Base-by-base conservation (phyloP, 1,140 invertebrate genomes). In the Trissolcus basalis region DNA sequence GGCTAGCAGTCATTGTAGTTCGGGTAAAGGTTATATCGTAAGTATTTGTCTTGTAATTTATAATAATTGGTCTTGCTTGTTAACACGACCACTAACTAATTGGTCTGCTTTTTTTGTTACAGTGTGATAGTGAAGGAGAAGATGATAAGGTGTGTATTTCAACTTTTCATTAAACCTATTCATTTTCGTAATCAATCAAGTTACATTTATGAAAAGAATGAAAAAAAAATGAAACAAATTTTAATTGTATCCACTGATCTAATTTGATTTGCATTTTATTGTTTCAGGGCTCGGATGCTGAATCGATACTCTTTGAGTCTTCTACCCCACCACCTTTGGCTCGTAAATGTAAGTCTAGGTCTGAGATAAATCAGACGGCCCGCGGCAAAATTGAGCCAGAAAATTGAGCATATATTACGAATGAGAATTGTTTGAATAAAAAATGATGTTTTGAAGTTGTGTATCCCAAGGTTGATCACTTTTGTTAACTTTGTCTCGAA, bases 71-170 rank as follows among this genome's bases (percentile, higher is more conserved):
- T 50, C 15, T 13, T 45, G 8, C 11, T 19, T 41, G 12, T 75
- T 35, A 35, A 15, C 6, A 54, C 51, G 27, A 50, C 47, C 47
- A 72, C 63, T 83, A 79, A 72, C 63, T 83, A 79, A 80, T 76
- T 8, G 2, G 2, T 12, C 43, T 7, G 39, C 33, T 85, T 89
- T 89, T 88, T 88, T 81, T 90, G 82, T 94, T 93, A 74, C 91
- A 95, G 94, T 95, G 94, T 95, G 94, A 95, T 94, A 95, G 93
- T 92, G 93, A 94, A 92, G 93, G 93, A 89, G 93, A 94, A 89
- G 93, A 94, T 87, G 93, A 94, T 90, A 94, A 94, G 93, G 94
- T 93, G 90, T 90, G 92, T 72, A 60, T 44, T 48, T 43, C 16
- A 14, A 27, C 11, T 51, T 19, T 16, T 41, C 14, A 13, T 47